Evolutionary conservation across 1,140 invertebrate species (phyloP).

Genomic region (Drosophila nigrodunni): DNA sequence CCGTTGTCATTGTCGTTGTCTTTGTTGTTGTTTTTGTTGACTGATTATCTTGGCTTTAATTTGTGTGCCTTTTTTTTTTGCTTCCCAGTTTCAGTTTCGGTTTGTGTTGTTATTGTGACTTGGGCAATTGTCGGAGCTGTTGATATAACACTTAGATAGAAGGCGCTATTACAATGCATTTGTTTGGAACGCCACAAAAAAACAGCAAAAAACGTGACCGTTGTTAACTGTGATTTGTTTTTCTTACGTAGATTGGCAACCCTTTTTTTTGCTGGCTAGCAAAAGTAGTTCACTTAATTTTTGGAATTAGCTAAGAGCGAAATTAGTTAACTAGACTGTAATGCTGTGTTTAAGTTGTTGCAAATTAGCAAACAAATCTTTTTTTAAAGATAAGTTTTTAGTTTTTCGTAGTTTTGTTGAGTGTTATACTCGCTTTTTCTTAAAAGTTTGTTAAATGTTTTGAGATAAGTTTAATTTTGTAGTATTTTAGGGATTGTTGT

Average conservation of each 20-base stretch:
- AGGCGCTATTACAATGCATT: conserved; percentile 69
- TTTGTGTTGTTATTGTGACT: conserved; percentile 31
- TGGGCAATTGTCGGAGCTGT: conserved; percentile 65
- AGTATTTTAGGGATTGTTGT: too few relatives aligned
- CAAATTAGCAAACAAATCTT: too few relatives aligned
- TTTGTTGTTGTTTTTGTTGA: conserved; percentile 29
- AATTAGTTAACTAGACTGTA: too few relatives aligned
- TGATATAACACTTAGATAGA: conserved; percentile 79
- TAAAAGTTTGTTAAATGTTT: too few relatives aligned
- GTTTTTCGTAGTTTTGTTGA: too few relatives aligned
- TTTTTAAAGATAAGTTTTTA: too few relatives aligned
- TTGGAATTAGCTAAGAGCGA: too few relatives aligned
- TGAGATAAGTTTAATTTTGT: too few relatives aligned
- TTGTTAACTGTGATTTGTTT: conserved; percentile 64
- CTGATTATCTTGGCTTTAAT: conserved; percentile 81
- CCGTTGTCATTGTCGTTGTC: conserved; percentile 13
- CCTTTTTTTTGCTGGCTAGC: conserved; percentile 1
- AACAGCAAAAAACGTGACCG: conserved; percentile 65
- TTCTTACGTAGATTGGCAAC: conserved; percentile 29
- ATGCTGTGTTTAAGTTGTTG: too few relatives aligned
- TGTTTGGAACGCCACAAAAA: conserved; percentile 41
- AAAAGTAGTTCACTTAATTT: neutral
- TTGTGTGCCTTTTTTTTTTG: conserved; percentile 37
- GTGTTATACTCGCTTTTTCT: too few relatives aligned
- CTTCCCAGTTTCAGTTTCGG: conserved; percentile 27